Evolutionary conservation across 2,113 vertebrate genomes (phyloP), one percentile per base, ranked within the genome.

Genomic region (Podiceps cristatus): DNA sequence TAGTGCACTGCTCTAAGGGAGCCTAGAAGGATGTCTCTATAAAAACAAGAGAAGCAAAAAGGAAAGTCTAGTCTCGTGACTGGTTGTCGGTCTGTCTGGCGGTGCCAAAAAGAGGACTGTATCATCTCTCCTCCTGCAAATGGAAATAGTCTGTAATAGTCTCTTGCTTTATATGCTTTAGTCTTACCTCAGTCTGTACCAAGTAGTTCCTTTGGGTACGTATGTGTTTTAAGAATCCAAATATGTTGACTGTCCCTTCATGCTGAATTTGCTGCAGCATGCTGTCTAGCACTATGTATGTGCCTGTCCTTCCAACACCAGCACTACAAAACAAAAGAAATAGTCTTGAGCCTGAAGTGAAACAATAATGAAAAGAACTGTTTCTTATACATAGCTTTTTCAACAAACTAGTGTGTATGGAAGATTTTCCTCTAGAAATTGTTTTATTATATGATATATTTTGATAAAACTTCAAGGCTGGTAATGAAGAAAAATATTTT

Each of bases 161-260:
- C 10, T 86, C 58, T 84, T 2, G 0, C 7, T 55, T 17, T 40
- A 76, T n/a, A 7, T 27, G 55, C 78, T 67, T 74, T 25, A 35
- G 13, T 45, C 98, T 98, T 98, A 99, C 99, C 99, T 99, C 99
- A 19, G 99, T 99, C 96, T 99, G 99, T 31, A 99, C 99, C 98
- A 99, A 98, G 96, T 99, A 99, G 98, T 99, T 99, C 94, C 99
- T 99, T 97, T 99, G 99, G 40, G 99, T 99, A 74, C 99, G 99
- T 97, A 99, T 99, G 97, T 99, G 99, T 96, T 99, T 99, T 92
- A 99, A 98, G 98, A 99, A 99, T 79, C 99, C 99, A 75, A 98
- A 98, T 92, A 99, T 73, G 92, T 99, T 99, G 96, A 99, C 98
- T 3, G 94, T 98, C 49, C 99, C 98, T 94, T 99, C 98, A 1